These are phyloP conservation scores for Drosophila guanche DNA, from an alignment of 1,140 invertebrate species.

Conservation along the genomic window DNA sequence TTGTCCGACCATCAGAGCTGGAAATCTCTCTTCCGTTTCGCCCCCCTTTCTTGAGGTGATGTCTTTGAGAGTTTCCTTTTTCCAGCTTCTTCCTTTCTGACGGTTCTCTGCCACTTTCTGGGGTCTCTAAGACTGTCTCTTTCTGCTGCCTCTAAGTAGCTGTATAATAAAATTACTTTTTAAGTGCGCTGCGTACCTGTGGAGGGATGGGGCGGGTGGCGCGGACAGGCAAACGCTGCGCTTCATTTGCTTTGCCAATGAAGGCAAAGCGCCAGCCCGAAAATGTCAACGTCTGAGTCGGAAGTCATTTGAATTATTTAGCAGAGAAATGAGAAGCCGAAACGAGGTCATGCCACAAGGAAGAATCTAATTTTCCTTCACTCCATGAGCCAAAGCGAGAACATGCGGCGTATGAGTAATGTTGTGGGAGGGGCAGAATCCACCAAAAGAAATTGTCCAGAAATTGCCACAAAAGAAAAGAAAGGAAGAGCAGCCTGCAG, in stretches of 20 bases:
- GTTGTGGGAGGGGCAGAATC: background rate
- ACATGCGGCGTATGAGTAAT: conserved; percentile 44
- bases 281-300: conserved; percentile 70
- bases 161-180: conserved; percentile 81
- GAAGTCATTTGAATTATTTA: conserved; percentile 79
- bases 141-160: conserved; percentile 56
- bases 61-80: conserved; percentile 19
- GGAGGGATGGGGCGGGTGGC: background rate
- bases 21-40: no score
- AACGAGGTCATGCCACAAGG: background rate
- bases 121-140: background rate
- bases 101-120: background rate
- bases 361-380: background rate
- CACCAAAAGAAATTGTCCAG: conserved; percentile 8
- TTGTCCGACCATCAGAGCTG: background rate
- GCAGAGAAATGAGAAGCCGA: conserved; percentile 9
- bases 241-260: conserved; percentile 54
- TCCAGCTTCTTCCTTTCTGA: background rate
- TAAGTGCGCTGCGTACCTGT: conserved; percentile 67
- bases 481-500: background rate
- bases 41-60: no score
- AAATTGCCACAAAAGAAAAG: conserved; percentile 8
- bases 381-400: background rate
- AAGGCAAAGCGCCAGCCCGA: conserved; percentile 7
- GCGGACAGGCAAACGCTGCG: conserved; percentile 2